Base-by-base conservation (phyloP, 1,140 invertebrate genomes). In the Lepidurus packardi region DNA sequence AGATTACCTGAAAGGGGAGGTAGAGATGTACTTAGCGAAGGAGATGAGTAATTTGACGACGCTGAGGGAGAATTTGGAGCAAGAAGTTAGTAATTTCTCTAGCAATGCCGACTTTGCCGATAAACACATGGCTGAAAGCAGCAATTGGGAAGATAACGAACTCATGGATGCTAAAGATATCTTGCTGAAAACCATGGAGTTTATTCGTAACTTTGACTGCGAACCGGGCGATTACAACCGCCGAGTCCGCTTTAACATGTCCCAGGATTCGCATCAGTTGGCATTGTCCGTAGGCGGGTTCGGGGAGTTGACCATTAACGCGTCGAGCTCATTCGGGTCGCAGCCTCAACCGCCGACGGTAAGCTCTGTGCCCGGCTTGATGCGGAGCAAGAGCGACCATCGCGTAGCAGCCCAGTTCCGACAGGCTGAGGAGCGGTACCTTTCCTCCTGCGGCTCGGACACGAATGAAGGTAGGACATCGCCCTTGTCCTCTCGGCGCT, bases 21-120 rank as follows among this genome's bases (percentile, higher is more conserved):
- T 98, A 73, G 94, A 98, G 84, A 90, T 91, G 79, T 97, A 97
- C 84, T 85, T 95, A 81, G 89, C 90, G 74, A 91, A 90, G 43
- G 95, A 98, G 87, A 86, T 94, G 82, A 89, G 92, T 80, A 93
- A 93, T 81, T 87, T 97, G 73, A 91, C 90, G 25, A 90, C 92
- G 78, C 86, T 97, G n/a, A 95, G 96, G 86, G 93, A 96, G 85
- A 96, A 96, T 85, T 86, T 98, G 79, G 94, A 97, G 83, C 89
- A 92, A 83, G 96, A 98, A 86, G 92, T 97, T 82, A 90, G 90
- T 74, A 98, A 97, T 85, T 96, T 98, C 79, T 89, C 92, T 82
- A 95, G 94, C 83, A 98, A 98, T 85, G 97, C 95, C 87, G 96
- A 98, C 85, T 88, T 98, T 79, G 94, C 94, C n/a, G 96, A 98